Evolutionary conservation across 1,140 invertebrate genomes (phyloP).

Genomic region (Solen grandis): DNA sequence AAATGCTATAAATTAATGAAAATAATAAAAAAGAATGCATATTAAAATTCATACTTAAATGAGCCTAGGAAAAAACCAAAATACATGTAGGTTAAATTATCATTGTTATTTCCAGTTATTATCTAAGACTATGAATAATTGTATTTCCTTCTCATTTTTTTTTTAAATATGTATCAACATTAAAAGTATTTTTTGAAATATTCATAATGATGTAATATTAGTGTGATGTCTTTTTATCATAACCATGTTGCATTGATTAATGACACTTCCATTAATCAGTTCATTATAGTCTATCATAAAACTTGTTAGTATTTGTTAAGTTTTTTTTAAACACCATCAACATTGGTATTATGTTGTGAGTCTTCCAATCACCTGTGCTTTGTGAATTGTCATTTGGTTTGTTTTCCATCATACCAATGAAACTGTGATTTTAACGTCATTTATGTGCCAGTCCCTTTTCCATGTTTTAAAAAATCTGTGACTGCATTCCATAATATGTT

Average conservation of each 20-base stretch:
- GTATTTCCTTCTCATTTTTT: background rate
- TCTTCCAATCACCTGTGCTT: constrained; percentile 23
- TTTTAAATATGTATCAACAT: constrained; percentile 1
- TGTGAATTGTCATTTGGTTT: constrained; percentile 15
- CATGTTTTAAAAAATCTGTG: constrained; percentile 1
- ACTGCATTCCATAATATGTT: constrained; percentile 4
- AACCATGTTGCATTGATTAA: constrained; percentile 7
- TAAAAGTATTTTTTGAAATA: too few species aligned
- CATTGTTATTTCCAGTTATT: constrained; percentile 11
- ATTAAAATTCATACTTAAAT: constrained; percentile 5
- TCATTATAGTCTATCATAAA: constrained; percentile 12
- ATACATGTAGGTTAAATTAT: background rate
- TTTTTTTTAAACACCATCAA: background rate
- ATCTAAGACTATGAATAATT: too few species aligned
- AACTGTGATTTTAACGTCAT: background rate
- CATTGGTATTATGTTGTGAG: constrained; percentile 5
- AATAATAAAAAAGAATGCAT: constrained; percentile 5
- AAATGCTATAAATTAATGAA: constrained; percentile 21
- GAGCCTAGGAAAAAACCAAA: background rate
- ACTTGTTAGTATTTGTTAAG: constrained; percentile 9
- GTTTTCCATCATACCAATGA: constrained; percentile 4
- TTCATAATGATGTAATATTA: too few species aligned
- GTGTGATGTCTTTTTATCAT: constrained; percentile 10
- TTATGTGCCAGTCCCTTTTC: background rate
- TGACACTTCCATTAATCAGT: constrained; percentile 19